Evolutionary conservation across 2,888 invertebrate species (phyloP), one percentile per base, ranked within the genome.

Genomic region (Eurytoma californica): DNA sequence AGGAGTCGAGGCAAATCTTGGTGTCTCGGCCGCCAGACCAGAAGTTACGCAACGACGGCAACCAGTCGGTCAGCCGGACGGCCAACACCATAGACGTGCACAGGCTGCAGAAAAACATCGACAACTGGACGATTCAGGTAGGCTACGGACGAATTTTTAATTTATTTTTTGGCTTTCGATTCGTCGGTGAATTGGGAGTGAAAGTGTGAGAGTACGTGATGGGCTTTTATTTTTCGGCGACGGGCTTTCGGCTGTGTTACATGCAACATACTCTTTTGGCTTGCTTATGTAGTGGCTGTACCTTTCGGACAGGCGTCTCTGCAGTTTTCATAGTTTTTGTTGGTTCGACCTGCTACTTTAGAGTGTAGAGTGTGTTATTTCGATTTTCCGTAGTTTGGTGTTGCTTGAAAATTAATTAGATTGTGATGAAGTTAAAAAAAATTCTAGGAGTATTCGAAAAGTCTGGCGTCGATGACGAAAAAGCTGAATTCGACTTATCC

Each of bases 61-160:
- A 69, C 28, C 28, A 61, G 12, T 5, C 24, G 5, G 20, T 24
- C 7, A 24, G 24, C 9, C 24, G 39, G 58, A 24, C 61, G 61
- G 82, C 89, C 65, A 92, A 92, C 82, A 92, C 93, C 0, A 94
- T 95, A 84, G 95, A 96, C 86, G 92, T 95, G 16, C 92, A 93
- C 16, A 93, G 94, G 86, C 90, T 96, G 55, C 96, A 96, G 87
- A 95, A 95, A 84, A 96, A 95, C 83, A 96, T 96, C 77, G 95
- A 96, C 84, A 94, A 94, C 82, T 96, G 96, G 96, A 96, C 96
- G 0, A 90, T 90, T 78, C 88, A 90, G 86, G 90, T 89, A 82
- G 82, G 74, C 9, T 39, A 39, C 9, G 39, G 39, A 9, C 7
- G 39, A 39, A 39, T 39, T 39, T 39, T 39, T 1, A 39, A 39